phyloP scores from a whole-genome alignment of 1,140 invertebrate species.

The Archivesica marissinica region DNA sequence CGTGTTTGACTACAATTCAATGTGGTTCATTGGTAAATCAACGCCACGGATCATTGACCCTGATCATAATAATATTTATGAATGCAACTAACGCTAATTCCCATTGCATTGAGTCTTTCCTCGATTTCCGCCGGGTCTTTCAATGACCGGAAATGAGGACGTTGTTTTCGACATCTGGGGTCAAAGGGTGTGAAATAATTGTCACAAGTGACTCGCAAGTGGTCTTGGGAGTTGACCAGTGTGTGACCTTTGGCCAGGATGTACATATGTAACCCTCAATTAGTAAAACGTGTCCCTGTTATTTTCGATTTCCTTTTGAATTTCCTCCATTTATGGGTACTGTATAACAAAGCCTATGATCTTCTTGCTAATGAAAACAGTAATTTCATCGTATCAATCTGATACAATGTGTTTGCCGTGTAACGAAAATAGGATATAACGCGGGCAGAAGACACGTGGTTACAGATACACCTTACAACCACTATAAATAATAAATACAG shows the following conservation, averaged over 20 bases:
- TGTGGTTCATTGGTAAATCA: slow-evolving; percentile 14
- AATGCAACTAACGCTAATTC: neutral
- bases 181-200: slow-evolving; percentile 22
- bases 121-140: neutral
- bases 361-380: no score
- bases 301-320: slow-evolving; percentile 1
- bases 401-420: no score
- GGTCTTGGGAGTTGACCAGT: slow-evolving; percentile 11
- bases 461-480: no score
- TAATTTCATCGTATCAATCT: no score
- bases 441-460: no score
- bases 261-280: slow-evolving; percentile 1
- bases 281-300: neutral
- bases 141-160: neutral
- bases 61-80: slow-evolving; percentile 28
- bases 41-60: neutral
- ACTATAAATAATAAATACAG: no score
- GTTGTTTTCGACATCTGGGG: slow-evolving; percentile 2
- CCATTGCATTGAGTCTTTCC: neutral
- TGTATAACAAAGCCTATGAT: no score
- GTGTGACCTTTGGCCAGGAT: slow-evolving; percentile 1
- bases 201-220: slow-evolving; percentile 1
- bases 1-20: slow-evolving; percentile 39
- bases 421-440: no score
- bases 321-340: neutral